A percentile compares a stretch with the other conserved stretches of the same genome.
Conservation (phyloP, 2,888 invertebrate genomes). For the Shargacucullia verbasci region DNA sequence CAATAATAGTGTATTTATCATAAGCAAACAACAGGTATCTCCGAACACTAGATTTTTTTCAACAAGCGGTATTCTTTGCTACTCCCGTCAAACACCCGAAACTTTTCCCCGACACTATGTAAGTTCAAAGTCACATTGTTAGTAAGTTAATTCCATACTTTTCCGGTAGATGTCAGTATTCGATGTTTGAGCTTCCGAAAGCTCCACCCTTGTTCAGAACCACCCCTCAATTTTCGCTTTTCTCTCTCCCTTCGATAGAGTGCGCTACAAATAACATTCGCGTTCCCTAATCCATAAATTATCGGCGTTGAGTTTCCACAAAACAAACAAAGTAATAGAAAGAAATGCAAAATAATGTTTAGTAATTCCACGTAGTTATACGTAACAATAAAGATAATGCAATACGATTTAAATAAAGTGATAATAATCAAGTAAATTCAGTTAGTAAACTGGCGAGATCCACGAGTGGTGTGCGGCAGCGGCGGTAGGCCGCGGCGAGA, state of each 20-base stretch:
- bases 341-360: slow-evolving; percentile 31
- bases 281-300: background rate
- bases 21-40: too few species aligned
- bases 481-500: slow-evolving; percentile 76
- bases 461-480: slow-evolving; percentile 64
- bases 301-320: background rate
- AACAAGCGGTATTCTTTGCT: too few species aligned
- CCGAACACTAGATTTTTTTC: too few species aligned
- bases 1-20: too few species aligned
- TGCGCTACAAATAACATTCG: slow-evolving; percentile 67
- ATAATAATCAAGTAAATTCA: slow-evolving; percentile 74
- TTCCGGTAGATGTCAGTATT: slow-evolving; percentile 82
- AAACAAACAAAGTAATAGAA: slow-evolving; percentile 22
- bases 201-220: slow-evolving; percentile 52
- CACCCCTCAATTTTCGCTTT: slow-evolving; percentile 64
- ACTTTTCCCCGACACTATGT: slow-evolving; percentile 39
- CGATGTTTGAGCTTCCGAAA: slow-evolving; percentile 48
- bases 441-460: slow-evolving; percentile 69
- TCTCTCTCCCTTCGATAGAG: slow-evolving; percentile 71
- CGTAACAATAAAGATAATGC: slow-evolving; percentile 69
- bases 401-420: slow-evolving; percentile 75
- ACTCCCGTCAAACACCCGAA: too few species aligned
- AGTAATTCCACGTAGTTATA: slow-evolving; percentile 55
- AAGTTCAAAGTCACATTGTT: slow-evolving; percentile 36
- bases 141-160: slow-evolving; percentile 70